Conservation (phyloP, 2,113 vertebrate genomes). For the Propithecus coquereli region DNA sequence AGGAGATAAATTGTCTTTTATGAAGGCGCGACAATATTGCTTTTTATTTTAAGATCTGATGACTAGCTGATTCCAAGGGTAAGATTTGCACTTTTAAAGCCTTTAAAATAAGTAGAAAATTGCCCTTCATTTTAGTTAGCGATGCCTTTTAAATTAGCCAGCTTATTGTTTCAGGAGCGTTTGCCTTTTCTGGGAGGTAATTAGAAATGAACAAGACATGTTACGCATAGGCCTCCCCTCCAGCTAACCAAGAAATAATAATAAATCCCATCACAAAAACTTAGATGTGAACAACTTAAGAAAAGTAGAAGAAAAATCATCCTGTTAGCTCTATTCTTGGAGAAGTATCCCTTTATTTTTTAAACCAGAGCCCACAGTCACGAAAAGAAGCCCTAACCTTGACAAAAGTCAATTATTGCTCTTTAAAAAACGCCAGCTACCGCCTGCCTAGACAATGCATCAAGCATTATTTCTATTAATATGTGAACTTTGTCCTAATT, state of each 20-base stretch:
- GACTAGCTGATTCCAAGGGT: slow-evolving; percentile 78
- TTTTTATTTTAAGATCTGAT: slow-evolving; percentile 81
- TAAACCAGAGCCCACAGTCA: rapidly evolving
- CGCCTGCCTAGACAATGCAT: slow-evolving; percentile 22
- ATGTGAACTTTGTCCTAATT: slow-evolving; percentile 70
- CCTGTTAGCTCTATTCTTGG: neutral
- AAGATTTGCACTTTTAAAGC: slow-evolving; percentile 74
- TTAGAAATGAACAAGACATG: slow-evolving; percentile 72
- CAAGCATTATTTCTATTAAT: slow-evolving; percentile 39
- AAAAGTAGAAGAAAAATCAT: slow-evolving; percentile 1
- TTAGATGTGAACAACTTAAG: neutral
- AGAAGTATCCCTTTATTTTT: neutral
- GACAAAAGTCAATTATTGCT: neutral
- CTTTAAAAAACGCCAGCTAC: too few species aligned
- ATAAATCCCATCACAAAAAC: slow-evolving; percentile 26
- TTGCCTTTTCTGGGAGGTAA: slow-evolving; percentile 75
- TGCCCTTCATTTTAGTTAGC: slow-evolving; percentile 69
- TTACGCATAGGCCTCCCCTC: slow-evolving; percentile 32
- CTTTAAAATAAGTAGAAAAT: slow-evolving; percentile 79
- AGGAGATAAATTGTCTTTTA: slow-evolving; percentile 75
- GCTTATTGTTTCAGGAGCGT: slow-evolving; percentile 65
- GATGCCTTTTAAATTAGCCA: slow-evolving; percentile 77
- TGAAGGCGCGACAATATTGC: slow-evolving; percentile 60
- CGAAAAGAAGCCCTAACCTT: neutral
- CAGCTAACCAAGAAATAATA: slow-evolving; percentile 64